Conservation (phyloP, 2,113 vertebrate species). For the Pterophyllum scalare region DNA sequence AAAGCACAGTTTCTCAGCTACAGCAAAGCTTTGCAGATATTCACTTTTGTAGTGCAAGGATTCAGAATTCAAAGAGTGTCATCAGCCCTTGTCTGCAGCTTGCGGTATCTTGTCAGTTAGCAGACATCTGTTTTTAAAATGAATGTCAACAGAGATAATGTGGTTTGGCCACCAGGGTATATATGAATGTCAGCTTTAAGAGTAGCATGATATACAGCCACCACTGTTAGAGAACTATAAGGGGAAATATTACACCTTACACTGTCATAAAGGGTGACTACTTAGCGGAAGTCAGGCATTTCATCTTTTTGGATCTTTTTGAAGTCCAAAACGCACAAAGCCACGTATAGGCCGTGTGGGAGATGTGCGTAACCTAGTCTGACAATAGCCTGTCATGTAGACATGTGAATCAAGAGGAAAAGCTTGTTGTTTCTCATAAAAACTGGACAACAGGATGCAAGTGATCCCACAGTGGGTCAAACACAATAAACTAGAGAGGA, state of each 20-base stretch:
- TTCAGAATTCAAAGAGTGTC: not conserved
- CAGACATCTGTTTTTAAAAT: not conserved
- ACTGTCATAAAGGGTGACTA: not conserved
- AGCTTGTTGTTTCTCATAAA: conserved; percentile 63
- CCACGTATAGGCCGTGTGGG: not conserved
- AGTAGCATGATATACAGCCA: not conserved
- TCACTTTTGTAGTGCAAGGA: not conserved
- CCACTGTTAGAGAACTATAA: not conserved
- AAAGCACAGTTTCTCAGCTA: not conserved
- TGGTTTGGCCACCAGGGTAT: not conserved
- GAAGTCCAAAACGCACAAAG: not conserved
- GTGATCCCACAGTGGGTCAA: conserved; percentile 64
- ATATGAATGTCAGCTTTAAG: rapidly evolving
- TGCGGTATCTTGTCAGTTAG: not conserved
- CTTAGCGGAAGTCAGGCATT: not conserved
- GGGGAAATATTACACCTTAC: not conserved
- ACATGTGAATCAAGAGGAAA: conserved; percentile 52
- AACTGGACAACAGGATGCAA: conserved; percentile 75
- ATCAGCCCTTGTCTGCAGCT: not conserved
- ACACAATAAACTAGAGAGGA: conserved; percentile 73
- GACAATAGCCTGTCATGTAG: conserved; percentile 17
- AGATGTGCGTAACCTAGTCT: conserved; percentile 10
- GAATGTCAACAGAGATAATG: rapidly evolving
- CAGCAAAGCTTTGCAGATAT: not conserved
- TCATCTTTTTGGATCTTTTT: not conserved